Base-by-base conservation (phyloP, 2,113 vertebrate genomes). In the Parotia lawesii region DNA sequence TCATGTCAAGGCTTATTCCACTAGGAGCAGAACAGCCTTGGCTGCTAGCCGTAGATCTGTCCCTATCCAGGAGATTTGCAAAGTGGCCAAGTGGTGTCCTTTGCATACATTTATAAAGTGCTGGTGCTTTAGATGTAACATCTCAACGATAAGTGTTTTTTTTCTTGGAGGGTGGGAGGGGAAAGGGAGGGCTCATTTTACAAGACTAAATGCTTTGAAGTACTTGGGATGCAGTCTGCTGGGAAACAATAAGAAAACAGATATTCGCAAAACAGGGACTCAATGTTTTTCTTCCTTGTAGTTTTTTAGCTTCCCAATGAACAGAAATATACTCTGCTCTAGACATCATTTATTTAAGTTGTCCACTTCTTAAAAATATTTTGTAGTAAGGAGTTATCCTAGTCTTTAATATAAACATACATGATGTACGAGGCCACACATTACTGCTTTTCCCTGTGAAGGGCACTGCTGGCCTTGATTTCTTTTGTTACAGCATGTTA, bases 281-380 rank as follows among this genome's bases (percentile, higher is more conserved):
- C 38, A 45, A 1, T 42, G 33, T 85, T 89, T 85, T 87, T 91
- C 70, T 76, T 85, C 65, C 62, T 56, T 87, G 58, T 72, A 1
- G 1, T 62, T 93, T 91, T 85, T 74, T 48, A 77, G 42, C 76
- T 94, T 96, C 56, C 74, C 74, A 79, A 31, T 87, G 61, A 96
- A 82, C 29, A 91, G 80, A 94, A 94, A 91, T 91, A 82, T 37
- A 60, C 33, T 90, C 14, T 94, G 37, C 72, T 86, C 35, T 84
- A 92, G 86, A 84, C 83, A 75, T 92, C 24, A 95, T 96, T 95
- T 91, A 93, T 96, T 91, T 93, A 88, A 92, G 65, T 93, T 95
- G 85, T 93, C 82, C 27, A 56, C 75, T 66, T 93, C 60, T 92
- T 87, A 88, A 93, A 94, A 96, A 95, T 91, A 93, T 92, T 96